Percentiles rank a stretch among this genome's conserved stretches.
phyloP scores from a whole-genome alignment of 2,797 vertebrate genomes.

The Pseudomugil tenellus region DNA sequence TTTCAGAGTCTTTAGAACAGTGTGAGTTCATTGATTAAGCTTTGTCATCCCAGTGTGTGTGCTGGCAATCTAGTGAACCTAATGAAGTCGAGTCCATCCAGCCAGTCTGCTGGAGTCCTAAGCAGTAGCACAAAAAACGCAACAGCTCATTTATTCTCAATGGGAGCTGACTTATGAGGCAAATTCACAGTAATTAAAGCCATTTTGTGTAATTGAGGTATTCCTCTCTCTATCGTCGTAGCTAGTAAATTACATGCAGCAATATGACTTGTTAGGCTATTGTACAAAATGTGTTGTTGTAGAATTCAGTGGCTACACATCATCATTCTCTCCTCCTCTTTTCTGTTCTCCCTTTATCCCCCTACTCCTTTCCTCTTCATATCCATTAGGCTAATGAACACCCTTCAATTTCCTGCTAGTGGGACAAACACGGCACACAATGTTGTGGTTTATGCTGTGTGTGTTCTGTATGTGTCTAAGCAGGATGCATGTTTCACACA shows the following conservation, averaged over 20 bases:
- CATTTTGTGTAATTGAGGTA: slow-evolving; percentile 74
- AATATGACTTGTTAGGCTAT: slow-evolving; percentile 69
- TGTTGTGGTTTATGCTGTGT: slow-evolving; percentile 59
- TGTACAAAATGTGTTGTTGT: slow-evolving; percentile 63
- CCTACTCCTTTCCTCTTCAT: slow-evolving; percentile 70
- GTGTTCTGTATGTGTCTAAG: slow-evolving; percentile 2
- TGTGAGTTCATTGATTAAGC: slow-evolving; percentile 73
- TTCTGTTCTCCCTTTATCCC: slow-evolving; percentile 37
- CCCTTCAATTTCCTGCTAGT: slow-evolving; percentile 73
- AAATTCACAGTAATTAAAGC: slow-evolving; percentile 80
- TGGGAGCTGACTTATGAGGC: slow-evolving; percentile 67
- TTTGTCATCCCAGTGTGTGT: slow-evolving; percentile 51
- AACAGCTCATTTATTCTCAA: slow-evolving; percentile 66
- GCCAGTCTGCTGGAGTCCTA: slow-evolving; percentile 34
- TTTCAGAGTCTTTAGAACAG: slow-evolving; percentile 60
- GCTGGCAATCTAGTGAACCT: slow-evolving; percentile 47
- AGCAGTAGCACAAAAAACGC: slow-evolving; percentile 40
- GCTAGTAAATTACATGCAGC: slow-evolving; percentile 70
- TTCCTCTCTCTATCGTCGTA: slow-evolving; percentile 67
- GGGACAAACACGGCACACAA: slow-evolving; percentile 60
- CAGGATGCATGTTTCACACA: slow-evolving; percentile 2
- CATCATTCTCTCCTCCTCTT: slow-evolving; percentile 15
- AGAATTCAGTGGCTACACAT: slow-evolving; percentile 56
- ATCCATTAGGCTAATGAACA: slow-evolving; percentile 86
- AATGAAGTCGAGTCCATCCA: slow-evolving; percentile 62